Percentiles rank a stretch among this genome's conserved stretches.
Evolutionary conservation across 2,888 invertebrate genomes (phyloP).

Genomic region (Zaprionus lineosus): DNA sequence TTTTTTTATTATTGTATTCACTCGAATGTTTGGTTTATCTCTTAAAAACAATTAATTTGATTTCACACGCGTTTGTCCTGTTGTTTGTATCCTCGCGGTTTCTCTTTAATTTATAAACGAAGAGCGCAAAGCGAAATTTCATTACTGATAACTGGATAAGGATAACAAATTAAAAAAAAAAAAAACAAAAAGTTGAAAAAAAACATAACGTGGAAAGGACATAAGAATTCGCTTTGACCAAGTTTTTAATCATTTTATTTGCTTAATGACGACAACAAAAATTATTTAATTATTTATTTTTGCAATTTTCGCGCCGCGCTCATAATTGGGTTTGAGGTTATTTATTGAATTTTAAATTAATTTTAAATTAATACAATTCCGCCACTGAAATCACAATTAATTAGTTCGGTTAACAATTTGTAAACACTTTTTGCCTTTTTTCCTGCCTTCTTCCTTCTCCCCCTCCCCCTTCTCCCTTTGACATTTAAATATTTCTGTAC

Average conservation of each 20-base stretch:
- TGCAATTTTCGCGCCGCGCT: constrained; percentile 38
- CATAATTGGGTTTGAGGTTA: constrained; percentile 55
- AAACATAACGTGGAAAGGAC: background rate
- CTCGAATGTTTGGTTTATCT: constrained; percentile 9
- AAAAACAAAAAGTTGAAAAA: background rate
- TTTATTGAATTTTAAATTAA: constrained; percentile 63
- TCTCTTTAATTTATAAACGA: constrained; percentile 40
- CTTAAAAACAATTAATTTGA: constrained; percentile 51
- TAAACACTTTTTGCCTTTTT: constrained; percentile 12
- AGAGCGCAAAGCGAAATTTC: constrained; percentile 18
- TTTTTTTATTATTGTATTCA: background rate
- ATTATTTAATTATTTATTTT: constrained; percentile 56
- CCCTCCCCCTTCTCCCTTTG: background rate
- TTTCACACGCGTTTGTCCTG: constrained; percentile 41
- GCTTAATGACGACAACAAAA: constrained; percentile 42
- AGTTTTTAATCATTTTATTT: constrained; percentile 40
- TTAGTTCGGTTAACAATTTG: constrained; percentile 54
- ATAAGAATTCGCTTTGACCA: constrained; percentile 15
- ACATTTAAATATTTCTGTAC: background rate
- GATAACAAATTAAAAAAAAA: constrained; percentile 10
- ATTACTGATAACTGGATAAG: constrained; percentile 52
- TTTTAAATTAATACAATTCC: constrained; percentile 57
- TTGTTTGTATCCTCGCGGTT: constrained; percentile 4
- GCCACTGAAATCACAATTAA: constrained; percentile 65
- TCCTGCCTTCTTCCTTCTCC: background rate